Base-by-base conservation (phyloP, 2,797 vertebrate species). In the Enteromius anoplus region DNA sequence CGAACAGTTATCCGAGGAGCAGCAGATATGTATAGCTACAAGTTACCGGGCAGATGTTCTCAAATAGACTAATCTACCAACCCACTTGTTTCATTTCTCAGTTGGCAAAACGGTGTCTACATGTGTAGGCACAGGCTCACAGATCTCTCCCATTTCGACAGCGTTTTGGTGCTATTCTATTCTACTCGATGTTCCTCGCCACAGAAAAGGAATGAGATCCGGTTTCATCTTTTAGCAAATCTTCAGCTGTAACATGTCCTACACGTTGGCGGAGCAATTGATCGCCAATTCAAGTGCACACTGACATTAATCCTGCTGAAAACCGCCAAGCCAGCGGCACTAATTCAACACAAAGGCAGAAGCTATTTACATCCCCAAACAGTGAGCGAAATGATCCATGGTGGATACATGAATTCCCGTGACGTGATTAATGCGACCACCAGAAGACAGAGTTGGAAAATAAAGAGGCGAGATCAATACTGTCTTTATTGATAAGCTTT, bases 361-460 rank as follows among this genome's bases (percentile, higher is more conserved):
- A 91, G 89, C 90, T 90, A 88, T 94, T 94, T 94, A 91, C 92
- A 92, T 93, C 91, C 91, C 89, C 86, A 89, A 91, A 85, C 91
- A 89, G 88, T 84, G 89, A 90, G 91, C 87, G 90, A 92, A 92
- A 92, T 93, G 93, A 93, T 93, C 91, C 90, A 88, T 88, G 76
- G 89, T 90, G 90, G 90, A 91, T 91, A 90, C 91, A 92, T 91
- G 85, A 90, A 92, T 91, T 90, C 88, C 72, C 53, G 78, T 88
- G 85, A 66, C 34, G 78, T 93, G 92, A 94, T 94, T 94, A 92
- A 93, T 93, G 87, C 78, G 86, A 83, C 86, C 84, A 86, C 83
- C 65, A 86, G 60, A 88, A 86, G 85, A 91, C 45, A 51, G 87
- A 92, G 88, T 82, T 84, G 86, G 6, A 84, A 86, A 92, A 92